phyloP scores from a whole-genome alignment of 2,888 invertebrate genomes.

The Parnassius glacialis region DNA sequence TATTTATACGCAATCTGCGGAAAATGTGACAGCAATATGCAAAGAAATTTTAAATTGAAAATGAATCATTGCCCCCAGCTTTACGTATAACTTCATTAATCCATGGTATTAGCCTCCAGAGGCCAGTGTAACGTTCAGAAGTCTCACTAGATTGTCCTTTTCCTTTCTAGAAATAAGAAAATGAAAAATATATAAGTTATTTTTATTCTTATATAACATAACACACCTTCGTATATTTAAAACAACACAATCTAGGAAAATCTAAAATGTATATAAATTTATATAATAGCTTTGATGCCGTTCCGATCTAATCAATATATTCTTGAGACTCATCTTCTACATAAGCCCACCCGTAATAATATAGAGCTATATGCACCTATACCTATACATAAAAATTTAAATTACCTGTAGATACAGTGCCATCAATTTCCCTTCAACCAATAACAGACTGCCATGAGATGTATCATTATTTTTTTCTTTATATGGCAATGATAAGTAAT shows the following conservation, averaged over 20 bases:
- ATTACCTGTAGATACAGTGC: conserved; percentile 63
- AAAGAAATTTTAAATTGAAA: no score
- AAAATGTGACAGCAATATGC: no score
- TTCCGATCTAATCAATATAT: no score
- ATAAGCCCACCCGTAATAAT: no score
- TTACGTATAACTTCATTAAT: conserved; percentile 37
- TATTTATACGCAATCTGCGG: no score
- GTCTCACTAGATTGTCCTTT: conserved; percentile 11
- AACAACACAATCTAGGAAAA: no score
- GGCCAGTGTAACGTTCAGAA: conserved; percentile 62
- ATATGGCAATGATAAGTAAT: conserved; percentile 61
- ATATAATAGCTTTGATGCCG: no score
- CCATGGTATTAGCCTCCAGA: conserved; percentile 66
- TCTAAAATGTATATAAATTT: no score
- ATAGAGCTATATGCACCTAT: no score
- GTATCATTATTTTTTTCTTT: conserved; percentile 51
- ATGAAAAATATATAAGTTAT: neutral
- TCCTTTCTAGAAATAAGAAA: conserved; percentile 5
- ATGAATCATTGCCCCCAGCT: neutral
- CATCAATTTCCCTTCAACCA: conserved; percentile 59
- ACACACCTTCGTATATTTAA: no score
- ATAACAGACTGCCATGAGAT: conserved; percentile 58
- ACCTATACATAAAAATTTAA: neutral
- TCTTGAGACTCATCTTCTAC: no score
- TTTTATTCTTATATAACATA: no score